phyloP scores from a whole-genome alignment of 2,113 vertebrate species.

The Trochalopteron elliotii region DNA sequence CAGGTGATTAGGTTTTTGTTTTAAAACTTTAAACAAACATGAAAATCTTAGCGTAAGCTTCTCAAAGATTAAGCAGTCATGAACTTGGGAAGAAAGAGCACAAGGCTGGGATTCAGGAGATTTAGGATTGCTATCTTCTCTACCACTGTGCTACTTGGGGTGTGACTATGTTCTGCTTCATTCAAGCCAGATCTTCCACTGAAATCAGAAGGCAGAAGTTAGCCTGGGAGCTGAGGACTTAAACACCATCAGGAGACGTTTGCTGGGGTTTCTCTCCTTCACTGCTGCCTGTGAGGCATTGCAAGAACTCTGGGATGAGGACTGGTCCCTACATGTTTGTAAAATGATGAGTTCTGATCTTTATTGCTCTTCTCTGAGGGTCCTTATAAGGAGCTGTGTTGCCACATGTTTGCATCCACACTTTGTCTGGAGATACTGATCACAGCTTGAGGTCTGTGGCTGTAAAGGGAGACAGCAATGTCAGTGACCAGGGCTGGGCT shows the following conservation, averaged over 20 bases:
- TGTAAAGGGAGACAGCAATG: fast-evolving
- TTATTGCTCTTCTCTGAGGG: not conserved
- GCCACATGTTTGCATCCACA: fast-evolving
- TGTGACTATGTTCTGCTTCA: not conserved
- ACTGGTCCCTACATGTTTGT: not conserved
- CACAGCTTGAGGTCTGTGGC: not conserved
- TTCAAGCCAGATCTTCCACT: not conserved
- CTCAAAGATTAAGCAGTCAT: not conserved
- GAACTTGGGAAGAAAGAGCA: not conserved
- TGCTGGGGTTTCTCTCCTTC: not conserved
- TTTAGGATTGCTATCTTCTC: not conserved
- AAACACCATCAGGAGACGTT: fast-evolving
- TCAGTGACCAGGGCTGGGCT: not conserved
- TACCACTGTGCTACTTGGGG: not conserved
- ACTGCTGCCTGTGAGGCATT: not conserved
- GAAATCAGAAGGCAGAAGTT: not conserved
- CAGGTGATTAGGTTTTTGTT: not conserved
- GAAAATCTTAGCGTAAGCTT: not conserved
- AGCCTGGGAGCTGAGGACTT: not conserved
- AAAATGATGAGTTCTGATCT: not conserved
- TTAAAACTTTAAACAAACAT: slow-evolving; percentile 16
- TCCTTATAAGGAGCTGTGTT: fast-evolving
- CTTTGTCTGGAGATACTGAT: not conserved
- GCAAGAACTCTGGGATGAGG: not conserved
- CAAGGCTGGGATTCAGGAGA: not conserved